phyloP scores from a whole-genome alignment of 2,113 vertebrate species.

The Asarcornis scutulata region DNA sequence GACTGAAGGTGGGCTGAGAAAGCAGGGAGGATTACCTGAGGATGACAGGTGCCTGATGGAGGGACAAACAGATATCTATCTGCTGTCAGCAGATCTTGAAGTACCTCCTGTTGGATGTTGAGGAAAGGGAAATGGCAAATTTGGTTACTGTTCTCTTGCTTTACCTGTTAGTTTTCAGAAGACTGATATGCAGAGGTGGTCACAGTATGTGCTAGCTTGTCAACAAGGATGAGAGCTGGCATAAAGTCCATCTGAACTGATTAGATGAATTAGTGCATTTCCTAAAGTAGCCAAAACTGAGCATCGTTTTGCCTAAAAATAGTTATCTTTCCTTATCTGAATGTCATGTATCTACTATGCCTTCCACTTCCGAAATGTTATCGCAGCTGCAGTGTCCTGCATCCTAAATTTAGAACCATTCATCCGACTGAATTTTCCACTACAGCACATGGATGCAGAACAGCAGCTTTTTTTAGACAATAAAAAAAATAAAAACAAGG shows the following conservation, averaged over 20 bases:
- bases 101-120: neutral
- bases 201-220: neutral
- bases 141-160: neutral
- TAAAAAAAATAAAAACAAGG: neutral
- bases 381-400: conserved; percentile 53
- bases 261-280: neutral
- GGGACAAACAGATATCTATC: neutral
- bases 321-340: conserved; percentile 56
- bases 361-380: conserved; percentile 61
- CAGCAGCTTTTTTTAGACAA: conserved; percentile 1
- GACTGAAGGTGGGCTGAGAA: conserved; percentile 8
- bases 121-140: neutral
- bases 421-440: conserved; percentile 52
- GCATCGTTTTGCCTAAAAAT: conserved; percentile 50
- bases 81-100: neutral
- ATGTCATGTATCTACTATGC: conserved; percentile 45
- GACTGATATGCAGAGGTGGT: neutral
- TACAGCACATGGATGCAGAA: neutral
- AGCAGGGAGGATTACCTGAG: neutral
- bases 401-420: conserved; percentile 64
- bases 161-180: neutral
- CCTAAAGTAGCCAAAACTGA: conserved; percentile 26
- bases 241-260: neutral
- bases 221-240: neutral
- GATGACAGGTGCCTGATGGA: neutral